phyloP scores from a whole-genome alignment of 2,113 vertebrate species.

The Pyrgilauda ruficollis region DNA sequence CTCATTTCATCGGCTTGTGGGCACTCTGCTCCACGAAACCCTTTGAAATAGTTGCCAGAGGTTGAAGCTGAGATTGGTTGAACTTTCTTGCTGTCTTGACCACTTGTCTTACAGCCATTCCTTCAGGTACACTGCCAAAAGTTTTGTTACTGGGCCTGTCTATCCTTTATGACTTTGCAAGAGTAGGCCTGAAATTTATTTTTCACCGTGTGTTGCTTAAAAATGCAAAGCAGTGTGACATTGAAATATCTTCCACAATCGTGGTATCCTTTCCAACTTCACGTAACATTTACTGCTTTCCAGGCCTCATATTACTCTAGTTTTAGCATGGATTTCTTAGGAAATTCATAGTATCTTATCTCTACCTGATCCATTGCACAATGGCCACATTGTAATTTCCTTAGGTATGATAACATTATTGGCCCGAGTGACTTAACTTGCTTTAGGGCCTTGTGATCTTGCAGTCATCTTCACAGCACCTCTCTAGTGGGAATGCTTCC shows the following conservation, averaged over 20 bases:
- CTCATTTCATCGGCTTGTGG: neutral
- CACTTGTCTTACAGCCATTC: neutral
- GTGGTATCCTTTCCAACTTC: neutral
- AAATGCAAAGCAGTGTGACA: neutral
- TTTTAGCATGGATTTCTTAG: neutral
- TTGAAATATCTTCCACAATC: neutral
- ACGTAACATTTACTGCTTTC: neutral
- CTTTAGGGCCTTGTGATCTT: conserved; percentile 12
- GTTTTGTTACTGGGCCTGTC: neutral
- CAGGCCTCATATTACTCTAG: neutral
- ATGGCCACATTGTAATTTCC: neutral
- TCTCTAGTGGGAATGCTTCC: conserved; percentile 3
- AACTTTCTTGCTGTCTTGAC: neutral
- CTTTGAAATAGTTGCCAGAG: conserved; percentile 49
- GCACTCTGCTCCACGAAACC: neutral
- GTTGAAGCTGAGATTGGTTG: conserved; percentile 9
- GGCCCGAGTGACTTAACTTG: neutral
- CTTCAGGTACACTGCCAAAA: neutral
- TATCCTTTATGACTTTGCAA: neutral
- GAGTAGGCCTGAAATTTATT: neutral
- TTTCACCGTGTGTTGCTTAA: neutral
- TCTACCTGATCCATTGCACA: neutral
- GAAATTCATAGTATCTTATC: conserved; percentile 7
- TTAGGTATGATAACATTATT: neutral
- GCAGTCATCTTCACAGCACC: neutral